These are phyloP conservation scores for Periophthalmus modestus DNA, from an alignment of 2,113 vertebrate genomes.

Conservation along the genomic window DNA sequence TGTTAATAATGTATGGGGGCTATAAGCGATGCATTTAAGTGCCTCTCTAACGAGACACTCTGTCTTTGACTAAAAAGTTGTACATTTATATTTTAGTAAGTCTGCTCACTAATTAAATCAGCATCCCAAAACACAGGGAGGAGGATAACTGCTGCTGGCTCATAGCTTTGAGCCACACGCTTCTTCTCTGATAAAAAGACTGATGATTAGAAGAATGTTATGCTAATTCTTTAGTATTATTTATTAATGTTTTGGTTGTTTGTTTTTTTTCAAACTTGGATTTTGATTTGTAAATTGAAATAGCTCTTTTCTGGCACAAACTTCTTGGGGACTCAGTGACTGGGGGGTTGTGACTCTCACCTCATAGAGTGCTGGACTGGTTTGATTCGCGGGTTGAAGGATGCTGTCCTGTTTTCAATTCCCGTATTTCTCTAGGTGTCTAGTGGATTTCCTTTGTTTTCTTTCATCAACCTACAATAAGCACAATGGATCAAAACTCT, in stretches of 20 bases:
- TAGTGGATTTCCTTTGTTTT: no score
- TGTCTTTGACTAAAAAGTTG: not conserved
- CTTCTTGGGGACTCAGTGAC: not conserved
- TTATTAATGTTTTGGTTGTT: no score
- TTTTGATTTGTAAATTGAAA: not conserved
- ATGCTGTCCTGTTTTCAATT: no score
- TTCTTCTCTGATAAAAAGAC: not conserved
- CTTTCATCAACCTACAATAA: no score
- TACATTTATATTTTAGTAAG: constrained; percentile 6
- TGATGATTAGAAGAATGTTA: not conserved
- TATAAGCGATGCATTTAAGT: not conserved
- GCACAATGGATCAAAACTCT: no score
- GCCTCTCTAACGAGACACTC: not conserved
- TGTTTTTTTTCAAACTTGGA: not conserved
- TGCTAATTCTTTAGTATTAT: not conserved
- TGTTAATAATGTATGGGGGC: constrained; percentile 2
- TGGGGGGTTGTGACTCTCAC: not conserved
- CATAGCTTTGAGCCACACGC: not conserved
- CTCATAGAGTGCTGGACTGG: no score
- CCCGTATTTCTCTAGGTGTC: no score
- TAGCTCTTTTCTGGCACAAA: not conserved
- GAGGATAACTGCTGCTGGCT: not conserved
- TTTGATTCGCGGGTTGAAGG: no score
- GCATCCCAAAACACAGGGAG: not conserved
- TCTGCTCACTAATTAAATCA: not conserved